Conservation (phyloP, 2,888 invertebrate genomes). For the Caenorhabditis panamensis region DNA sequence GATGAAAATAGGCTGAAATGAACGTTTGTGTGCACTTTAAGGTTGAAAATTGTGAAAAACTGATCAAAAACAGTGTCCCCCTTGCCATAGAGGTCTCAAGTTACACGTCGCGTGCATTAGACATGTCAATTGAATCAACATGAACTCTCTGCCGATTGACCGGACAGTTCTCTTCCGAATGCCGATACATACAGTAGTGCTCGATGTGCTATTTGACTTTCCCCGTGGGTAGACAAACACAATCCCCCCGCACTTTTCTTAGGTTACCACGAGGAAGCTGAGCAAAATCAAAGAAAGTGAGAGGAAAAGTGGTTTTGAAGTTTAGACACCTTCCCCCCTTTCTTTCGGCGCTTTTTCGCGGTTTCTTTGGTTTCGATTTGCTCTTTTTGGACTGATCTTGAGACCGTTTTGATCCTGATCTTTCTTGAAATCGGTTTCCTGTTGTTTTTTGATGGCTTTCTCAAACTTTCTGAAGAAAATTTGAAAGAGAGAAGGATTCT, state of each 20-base stretch:
- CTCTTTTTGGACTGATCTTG: too few species aligned
- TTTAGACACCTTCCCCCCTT: neutral
- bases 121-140: constrained; percentile 55
- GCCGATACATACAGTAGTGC: constrained; percentile 33
- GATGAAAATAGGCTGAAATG: neutral
- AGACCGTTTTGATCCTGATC: too few species aligned
- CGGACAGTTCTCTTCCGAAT: constrained; percentile 14
- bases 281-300: too few species aligned
- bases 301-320: neutral
- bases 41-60: neutral
- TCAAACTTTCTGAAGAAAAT: too few species aligned
- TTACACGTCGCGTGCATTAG: constrained; percentile 36
- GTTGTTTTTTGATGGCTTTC: too few species aligned
- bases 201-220: constrained; percentile 36
- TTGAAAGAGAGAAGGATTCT: too few species aligned
- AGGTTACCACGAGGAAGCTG: neutral
- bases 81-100: neutral
- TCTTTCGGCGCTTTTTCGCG: neutral
- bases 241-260: neutral
- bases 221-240: constrained; percentile 32
- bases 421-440: too few species aligned
- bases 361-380: neutral
- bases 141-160: constrained; percentile 50
- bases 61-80: neutral
- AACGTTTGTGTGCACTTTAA: neutral